These are phyloP conservation scores for Adelosebastes latens DNA, from an alignment of 2,797 vertebrate species.

Conservation along the genomic window DNA sequence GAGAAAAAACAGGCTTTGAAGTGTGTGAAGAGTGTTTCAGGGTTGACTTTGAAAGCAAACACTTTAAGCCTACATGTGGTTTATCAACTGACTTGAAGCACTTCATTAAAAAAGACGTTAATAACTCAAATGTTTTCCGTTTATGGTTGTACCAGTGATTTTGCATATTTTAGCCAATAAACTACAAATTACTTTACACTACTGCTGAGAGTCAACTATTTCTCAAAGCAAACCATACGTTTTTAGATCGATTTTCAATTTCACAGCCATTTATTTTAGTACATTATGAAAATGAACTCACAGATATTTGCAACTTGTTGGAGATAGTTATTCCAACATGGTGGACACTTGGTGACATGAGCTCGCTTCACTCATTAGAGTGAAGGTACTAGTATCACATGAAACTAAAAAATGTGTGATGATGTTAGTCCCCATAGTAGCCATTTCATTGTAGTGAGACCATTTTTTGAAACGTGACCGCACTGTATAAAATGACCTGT, in stretches of 20 bases:
- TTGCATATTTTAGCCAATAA: background rate
- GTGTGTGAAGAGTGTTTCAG: background rate
- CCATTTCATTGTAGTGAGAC: too few species aligned
- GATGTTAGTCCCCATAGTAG: too few species aligned
- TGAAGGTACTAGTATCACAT: too few species aligned
- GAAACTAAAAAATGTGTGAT: too few species aligned
- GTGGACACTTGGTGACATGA: background rate
- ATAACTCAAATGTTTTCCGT: background rate
- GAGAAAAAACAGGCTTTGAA: slow-evolving; percentile 7
- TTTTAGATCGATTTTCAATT: background rate
- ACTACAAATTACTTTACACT: background rate
- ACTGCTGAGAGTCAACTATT: background rate
- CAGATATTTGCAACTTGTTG: background rate
- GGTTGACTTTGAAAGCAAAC: background rate
- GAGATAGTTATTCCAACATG: background rate
- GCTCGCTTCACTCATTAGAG: too few species aligned
- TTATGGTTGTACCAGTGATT: background rate
- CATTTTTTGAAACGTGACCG: too few species aligned
- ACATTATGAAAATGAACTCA: background rate
- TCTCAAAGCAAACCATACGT: background rate
- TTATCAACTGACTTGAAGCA: background rate
- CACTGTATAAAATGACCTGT: too few species aligned
- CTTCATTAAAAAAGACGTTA: background rate
- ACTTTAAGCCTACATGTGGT: background rate
- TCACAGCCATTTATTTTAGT: background rate